Percentiles rank a stretch among this genome's conserved stretches.
Evolutionary conservation across 1,140 invertebrate species (phyloP).

Genomic region (Drosophila ironensis): DNA sequence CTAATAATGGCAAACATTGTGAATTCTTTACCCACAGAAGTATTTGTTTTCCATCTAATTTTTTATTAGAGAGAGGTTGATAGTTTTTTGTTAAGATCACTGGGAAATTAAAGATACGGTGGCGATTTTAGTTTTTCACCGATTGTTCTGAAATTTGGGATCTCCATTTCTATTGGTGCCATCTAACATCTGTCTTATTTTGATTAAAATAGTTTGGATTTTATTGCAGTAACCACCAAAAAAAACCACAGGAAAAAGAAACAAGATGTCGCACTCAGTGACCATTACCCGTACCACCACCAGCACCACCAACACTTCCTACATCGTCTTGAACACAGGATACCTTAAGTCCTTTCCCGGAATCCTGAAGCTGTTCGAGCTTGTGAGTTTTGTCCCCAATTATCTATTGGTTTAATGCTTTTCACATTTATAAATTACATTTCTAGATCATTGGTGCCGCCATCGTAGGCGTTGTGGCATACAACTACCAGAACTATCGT

Average conservation of each 20-base stretch:
- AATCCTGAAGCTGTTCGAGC: slow-evolving; percentile 87
- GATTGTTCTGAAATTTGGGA: no score
- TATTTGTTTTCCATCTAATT: no score
- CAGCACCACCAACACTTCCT: slow-evolving; percentile 88
- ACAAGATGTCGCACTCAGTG: slow-evolving; percentile 90
- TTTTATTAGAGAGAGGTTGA: no score
- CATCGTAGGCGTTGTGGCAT: slow-evolving; percentile 86
- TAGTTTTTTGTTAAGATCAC: no score
- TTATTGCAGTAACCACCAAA: slow-evolving; percentile 17
- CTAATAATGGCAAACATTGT: no score
- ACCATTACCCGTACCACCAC: slow-evolving; percentile 92
- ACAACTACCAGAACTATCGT: slow-evolving; percentile 83
- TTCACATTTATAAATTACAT: not conserved
- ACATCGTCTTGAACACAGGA: slow-evolving; percentile 89
- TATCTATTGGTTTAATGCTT: no score
- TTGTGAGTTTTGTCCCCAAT: slow-evolving; percentile 84
- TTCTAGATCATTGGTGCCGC: slow-evolving; percentile 87
- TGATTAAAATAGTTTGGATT: no score
- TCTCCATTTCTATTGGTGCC: no score
- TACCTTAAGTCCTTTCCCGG: slow-evolving; percentile 89
- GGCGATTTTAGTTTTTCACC: no score
- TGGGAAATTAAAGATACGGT: no score
- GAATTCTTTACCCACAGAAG: no score
- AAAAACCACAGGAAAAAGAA: slow-evolving; percentile 21
- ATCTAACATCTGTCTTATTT: no score